A percentile compares a stretch with the other conserved stretches of the same genome.
phyloP scores from a whole-genome alignment of 2,113 vertebrate genomes.

The Neolamprologus longior region DNA sequence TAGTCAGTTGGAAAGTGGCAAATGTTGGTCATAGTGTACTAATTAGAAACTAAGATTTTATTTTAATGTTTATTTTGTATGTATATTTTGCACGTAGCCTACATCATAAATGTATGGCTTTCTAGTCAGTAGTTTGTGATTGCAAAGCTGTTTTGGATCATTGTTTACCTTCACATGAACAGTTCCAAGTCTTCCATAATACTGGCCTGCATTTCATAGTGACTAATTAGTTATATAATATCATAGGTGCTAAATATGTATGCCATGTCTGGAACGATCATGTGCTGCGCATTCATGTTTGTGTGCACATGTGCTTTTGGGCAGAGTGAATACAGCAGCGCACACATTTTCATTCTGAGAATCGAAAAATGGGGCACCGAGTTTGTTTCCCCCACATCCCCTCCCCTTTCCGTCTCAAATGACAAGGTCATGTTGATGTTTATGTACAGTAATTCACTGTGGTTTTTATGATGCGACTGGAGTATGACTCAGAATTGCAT shows the following conservation, averaged over 20 bases:
- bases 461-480: background rate
- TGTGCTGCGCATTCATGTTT: background rate
- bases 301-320: background rate
- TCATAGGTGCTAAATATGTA: background rate
- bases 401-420: background rate
- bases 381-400: background rate
- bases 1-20: background rate
- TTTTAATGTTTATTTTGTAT: background rate
- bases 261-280: background rate
- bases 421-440: constrained; percentile 6
- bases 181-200: background rate
- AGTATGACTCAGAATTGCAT: background rate
- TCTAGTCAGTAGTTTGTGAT: background rate
- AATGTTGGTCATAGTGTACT: background rate
- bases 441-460: background rate
- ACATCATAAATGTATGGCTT: background rate
- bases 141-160: background rate
- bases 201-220: background rate
- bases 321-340: background rate
- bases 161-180: background rate
- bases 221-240: background rate
- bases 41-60: background rate
- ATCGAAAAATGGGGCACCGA: background rate
- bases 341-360: constrained; percentile 24
- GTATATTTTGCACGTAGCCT: background rate